phyloP scores from a whole-genome alignment of 2,797 vertebrate genomes.

The Gallinago solitaria region DNA sequence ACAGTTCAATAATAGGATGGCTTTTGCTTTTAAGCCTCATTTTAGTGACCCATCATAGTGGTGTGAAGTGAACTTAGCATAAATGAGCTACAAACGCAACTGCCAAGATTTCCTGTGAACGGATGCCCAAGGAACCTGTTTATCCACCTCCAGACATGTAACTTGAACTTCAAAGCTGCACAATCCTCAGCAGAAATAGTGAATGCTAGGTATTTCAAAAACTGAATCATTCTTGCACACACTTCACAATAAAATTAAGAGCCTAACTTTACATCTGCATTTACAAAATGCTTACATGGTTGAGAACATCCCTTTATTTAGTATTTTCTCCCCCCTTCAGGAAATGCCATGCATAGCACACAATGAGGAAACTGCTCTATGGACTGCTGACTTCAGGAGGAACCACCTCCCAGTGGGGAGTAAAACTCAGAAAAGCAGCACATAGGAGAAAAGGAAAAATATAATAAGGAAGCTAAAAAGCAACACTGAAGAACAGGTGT shows the following conservation, averaged over 20 bases:
- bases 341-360: neutral
- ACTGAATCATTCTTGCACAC: neutral
- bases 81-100: neutral
- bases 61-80: neutral
- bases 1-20: neutral
- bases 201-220: neutral
- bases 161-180: conserved; percentile 13
- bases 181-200: neutral
- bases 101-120: neutral
- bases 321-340: neutral
- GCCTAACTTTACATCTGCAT: neutral
- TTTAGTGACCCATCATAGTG: neutral
- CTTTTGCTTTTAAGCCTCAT: neutral
- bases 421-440: neutral
- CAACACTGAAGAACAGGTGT: neutral
- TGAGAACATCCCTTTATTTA: neutral
- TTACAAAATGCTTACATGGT: neutral
- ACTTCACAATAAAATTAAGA: neutral
- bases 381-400: neutral
- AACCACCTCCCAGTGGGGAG: neutral
- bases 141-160: neutral
- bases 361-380: neutral
- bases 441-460: neutral
- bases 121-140: neutral
- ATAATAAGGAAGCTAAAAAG: neutral